A percentile compares a stretch with the other conserved stretches of the same genome.
phyloP scores from a whole-genome alignment of 2,113 vertebrate species.

The Alouatta palliata region DNA sequence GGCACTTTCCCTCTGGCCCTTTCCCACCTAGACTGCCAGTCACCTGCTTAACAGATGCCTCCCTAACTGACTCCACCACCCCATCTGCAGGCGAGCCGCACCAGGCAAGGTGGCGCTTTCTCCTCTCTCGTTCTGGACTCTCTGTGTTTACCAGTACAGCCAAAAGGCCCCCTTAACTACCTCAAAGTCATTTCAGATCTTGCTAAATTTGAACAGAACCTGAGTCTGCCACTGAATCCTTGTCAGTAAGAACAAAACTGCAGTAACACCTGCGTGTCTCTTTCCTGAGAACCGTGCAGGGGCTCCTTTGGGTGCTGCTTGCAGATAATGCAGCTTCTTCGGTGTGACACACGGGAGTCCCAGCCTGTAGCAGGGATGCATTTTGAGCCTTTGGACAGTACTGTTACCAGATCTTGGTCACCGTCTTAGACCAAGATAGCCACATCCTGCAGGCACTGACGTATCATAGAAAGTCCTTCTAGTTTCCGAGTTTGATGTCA shows the following conservation, averaged over 20 bases:
- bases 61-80: not conserved
- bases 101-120: not conserved
- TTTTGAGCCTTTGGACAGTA: not conserved
- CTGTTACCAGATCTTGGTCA: not conserved
- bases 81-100: not conserved
- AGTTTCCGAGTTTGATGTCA: not conserved
- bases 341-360: not conserved
- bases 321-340: not conserved
- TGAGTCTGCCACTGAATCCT: not conserved
- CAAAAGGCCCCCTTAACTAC: slow-evolving; percentile 35
- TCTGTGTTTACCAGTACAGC: not conserved
- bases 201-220: not conserved
- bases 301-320: not conserved
- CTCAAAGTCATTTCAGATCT: slow-evolving; percentile 13
- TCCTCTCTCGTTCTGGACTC: not conserved
- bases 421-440: not conserved
- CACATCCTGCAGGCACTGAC: not conserved
- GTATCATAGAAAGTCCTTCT: not conserved
- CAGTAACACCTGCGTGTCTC: not conserved
- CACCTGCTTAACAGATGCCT: not conserved
- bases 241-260: not conserved
- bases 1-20: not conserved
- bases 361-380: not conserved
- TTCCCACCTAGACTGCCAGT: not conserved
- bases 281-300: not conserved